Base-by-base conservation (phyloP, 2,797 vertebrate genomes). In the Typhlichthys subterraneus region DNA sequence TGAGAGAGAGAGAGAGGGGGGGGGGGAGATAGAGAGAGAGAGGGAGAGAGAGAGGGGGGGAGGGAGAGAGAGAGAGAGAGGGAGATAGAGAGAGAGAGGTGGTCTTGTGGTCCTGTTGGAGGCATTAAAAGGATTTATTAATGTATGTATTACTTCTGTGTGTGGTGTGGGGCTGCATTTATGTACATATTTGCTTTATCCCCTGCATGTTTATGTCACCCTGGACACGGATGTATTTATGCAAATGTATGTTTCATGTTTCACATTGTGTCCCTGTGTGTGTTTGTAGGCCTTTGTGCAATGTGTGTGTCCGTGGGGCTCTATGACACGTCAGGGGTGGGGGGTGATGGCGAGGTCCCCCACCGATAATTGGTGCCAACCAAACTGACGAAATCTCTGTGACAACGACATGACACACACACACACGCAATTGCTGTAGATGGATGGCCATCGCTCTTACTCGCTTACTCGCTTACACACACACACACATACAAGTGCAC, bases 321-420 rank as follows among this genome's bases (percentile, higher is more conserved):
- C 70, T 4, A 4, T 29, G 23, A 29, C 23, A 50, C 13, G 5
- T 50, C 13, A 12, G 13, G 5, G 48, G n/a, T 15, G 48, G 13
- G 13, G 48, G 15, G 7, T 15, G 13, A 13, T 13, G 10, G 5
- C 12, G 15, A 15, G 8, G 48, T 82, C 75, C 71, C 38, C 59
- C 61, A 74, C 74, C 68, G 68, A 83, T 88, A 86, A 88, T 84
- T 86, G 83, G 85, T 83, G 76, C 38, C 46, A 84, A 89, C 85
- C 85, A 80, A 81, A 82, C 77, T 60, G 67, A 76, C 82, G 85
- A 84, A 79, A 88, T 80, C 69, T 78, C 63, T 13, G 73, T 80
- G 81, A 85, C 78, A 84, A 80, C 69, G 85, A 72, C 77, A 62
- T 45, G 66, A 53, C 65, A 8, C 58, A 47, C 57, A 55, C 66